A percentile compares a stretch with the other conserved stretches of the same genome.
Conservation (phyloP, 2,797 vertebrate species). For the Argya squamiceps region DNA sequence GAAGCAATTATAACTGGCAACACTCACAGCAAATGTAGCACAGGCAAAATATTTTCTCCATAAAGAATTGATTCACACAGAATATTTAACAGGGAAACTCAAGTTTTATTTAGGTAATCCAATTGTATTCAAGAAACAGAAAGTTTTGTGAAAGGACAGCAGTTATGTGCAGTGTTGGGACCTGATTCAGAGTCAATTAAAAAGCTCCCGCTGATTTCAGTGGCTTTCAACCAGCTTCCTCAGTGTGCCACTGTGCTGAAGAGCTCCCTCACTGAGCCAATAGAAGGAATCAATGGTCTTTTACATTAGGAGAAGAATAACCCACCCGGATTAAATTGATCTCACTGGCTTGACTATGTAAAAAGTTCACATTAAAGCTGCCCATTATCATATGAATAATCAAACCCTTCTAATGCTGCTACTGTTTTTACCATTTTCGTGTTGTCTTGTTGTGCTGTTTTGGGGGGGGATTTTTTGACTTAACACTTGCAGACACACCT, state of each 20-base stretch:
- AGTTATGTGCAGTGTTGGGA: constrained; percentile 30
- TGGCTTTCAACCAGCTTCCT: constrained; percentile 63
- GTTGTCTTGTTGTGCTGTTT: background rate
- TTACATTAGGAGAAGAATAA: constrained; percentile 64
- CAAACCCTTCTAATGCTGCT: constrained; percentile 21
- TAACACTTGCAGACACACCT: constrained; percentile 15
- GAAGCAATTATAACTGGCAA: constrained; percentile 32
- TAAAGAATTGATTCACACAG: background rate
- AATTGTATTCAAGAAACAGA: constrained; percentile 35
- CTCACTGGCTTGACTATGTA: constrained; percentile 28
- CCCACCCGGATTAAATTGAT: constrained; percentile 66
- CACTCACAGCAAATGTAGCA: background rate
- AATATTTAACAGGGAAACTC: background rate
- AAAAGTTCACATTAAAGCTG: constrained; percentile 52
- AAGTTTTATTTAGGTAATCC: constrained; percentile 41
- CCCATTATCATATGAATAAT: constrained; percentile 59
- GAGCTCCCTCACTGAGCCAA: constrained; percentile 45
- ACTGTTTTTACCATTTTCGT: constrained; percentile 15
- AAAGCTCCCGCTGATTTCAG: constrained; percentile 62
- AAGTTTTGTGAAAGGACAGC: constrained; percentile 31
- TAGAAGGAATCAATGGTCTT: constrained; percentile 62
- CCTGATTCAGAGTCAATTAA: constrained; percentile 59
- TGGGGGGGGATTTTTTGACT: background rate
- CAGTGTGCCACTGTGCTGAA: constrained; percentile 17
- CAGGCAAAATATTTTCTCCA: constrained; percentile 8